phyloP scores from a whole-genome alignment of 2,797 vertebrate species.

The Sternotherus odoratus region DNA sequence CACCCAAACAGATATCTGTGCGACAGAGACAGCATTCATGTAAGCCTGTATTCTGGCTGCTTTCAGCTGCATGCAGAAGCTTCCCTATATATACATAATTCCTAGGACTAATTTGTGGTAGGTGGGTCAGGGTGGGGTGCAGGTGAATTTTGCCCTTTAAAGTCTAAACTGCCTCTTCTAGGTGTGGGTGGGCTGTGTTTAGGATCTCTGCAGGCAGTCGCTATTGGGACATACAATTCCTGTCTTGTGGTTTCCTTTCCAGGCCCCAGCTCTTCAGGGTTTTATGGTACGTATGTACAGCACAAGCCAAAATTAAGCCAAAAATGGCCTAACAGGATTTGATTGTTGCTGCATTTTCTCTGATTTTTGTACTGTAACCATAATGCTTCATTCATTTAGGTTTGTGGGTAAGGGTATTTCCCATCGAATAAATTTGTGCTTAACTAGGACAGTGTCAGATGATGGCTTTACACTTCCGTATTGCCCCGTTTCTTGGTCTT shows the following conservation, averaged over 20 bases:
- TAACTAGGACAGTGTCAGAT: slow-evolving; percentile 49
- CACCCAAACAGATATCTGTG: background rate
- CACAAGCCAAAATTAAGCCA: slow-evolving; percentile 40
- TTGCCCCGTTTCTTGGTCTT: background rate
- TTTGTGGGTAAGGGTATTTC: background rate
- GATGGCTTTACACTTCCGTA: slow-evolving; percentile 31
- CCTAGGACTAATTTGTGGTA: background rate
- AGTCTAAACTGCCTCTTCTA: background rate
- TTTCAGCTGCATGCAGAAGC: background rate
- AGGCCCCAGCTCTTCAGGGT: slow-evolving; percentile 32
- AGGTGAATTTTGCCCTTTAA: background rate
- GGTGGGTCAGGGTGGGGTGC: background rate
- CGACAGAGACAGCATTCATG: background rate
- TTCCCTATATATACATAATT: background rate
- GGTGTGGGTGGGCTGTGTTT: background rate
- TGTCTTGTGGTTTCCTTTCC: background rate
- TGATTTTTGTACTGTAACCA: background rate
- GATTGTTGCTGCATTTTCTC: slow-evolving; percentile 45
- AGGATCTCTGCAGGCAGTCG: background rate
- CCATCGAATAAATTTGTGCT: slow-evolving; percentile 33
- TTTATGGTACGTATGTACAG: slow-evolving; percentile 40
- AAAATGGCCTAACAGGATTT: background rate
- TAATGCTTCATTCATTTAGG: background rate
- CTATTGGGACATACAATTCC: background rate
- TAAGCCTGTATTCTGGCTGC: background rate